A percentile compares a stretch with the other conserved stretches of the same genome.
Conservation (phyloP, 2,797 vertebrate genomes). For the Coregonus suidteri region DNA sequence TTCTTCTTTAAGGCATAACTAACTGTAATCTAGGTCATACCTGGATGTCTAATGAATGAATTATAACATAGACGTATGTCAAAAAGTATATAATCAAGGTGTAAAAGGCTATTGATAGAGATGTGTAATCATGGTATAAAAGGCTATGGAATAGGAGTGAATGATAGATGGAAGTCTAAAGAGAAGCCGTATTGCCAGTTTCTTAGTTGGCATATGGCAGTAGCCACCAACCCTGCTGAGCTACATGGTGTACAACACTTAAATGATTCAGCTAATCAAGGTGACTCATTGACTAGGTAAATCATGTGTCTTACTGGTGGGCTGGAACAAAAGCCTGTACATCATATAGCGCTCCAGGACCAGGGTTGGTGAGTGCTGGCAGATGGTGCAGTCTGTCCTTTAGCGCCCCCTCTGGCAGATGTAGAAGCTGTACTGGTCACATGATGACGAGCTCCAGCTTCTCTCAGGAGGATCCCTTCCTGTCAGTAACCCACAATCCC, state of each 20-base stretch:
- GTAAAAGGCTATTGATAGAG: no score
- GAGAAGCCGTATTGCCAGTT: background rate
- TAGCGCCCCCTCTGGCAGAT: constrained; percentile 65
- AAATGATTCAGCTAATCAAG: background rate
- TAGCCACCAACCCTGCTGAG: background rate
- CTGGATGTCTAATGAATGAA: background rate
- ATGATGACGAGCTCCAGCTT: constrained; percentile 56
- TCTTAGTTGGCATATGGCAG: background rate
- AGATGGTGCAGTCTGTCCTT: background rate
- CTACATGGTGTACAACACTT: background rate
- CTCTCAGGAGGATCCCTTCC: background rate
- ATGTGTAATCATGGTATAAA: no score
- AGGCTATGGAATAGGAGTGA: no score
- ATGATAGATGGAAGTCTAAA: background rate
- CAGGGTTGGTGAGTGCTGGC: background rate
- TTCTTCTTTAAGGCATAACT: background rate
- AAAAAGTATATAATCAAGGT: background rate
- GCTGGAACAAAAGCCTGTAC: background rate
- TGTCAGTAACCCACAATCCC: constrained; percentile 58
- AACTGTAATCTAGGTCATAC: background rate
- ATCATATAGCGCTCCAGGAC: background rate
- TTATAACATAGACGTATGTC: background rate
- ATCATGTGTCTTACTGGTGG: constrained; percentile 3
- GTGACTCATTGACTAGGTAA: background rate
- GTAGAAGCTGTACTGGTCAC: constrained; percentile 37